Evolutionary conservation across 2,113 vertebrate species (phyloP).

Genomic region (Pseudorectes ferrugineus): DNA sequence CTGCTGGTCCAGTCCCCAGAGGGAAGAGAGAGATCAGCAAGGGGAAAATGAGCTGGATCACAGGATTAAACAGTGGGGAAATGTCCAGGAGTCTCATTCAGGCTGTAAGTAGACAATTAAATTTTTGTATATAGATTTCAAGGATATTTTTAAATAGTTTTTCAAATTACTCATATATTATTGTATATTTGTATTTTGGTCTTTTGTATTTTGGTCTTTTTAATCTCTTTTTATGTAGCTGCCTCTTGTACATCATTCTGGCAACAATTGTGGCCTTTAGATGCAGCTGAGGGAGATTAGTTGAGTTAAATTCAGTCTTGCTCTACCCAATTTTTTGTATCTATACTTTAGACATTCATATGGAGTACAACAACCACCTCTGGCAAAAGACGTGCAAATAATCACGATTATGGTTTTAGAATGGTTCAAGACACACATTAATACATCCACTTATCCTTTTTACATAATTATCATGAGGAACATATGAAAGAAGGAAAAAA

Average conservation of each 20-base stretch:
- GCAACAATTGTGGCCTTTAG: background rate
- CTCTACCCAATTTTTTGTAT: background rate
- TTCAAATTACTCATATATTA: background rate
- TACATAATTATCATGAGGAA: background rate
- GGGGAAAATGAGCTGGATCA: background rate
- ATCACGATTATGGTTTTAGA: background rate
- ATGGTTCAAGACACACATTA: background rate
- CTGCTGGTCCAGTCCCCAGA: background rate
- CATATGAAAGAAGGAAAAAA: background rate
- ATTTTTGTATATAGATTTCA: background rate
- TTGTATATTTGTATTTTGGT: background rate
- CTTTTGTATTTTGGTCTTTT: constrained; percentile 18
- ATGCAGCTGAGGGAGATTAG: constrained; percentile 3
- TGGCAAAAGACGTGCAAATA: background rate
- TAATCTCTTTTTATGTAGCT: constrained; percentile 31
- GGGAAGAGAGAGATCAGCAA: background rate
- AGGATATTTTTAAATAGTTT: background rate
- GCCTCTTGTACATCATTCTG: constrained; percentile 2
- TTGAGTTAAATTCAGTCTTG: constrained; percentile 23
- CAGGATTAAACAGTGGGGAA: background rate
- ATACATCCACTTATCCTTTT: background rate
- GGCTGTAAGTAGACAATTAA: background rate
- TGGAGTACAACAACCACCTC: background rate
- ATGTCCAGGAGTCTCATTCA: background rate
- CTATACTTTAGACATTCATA: background rate